Base-by-base conservation (phyloP, 2,888 invertebrate species). In the Neoaliturus tenellus region DNA sequence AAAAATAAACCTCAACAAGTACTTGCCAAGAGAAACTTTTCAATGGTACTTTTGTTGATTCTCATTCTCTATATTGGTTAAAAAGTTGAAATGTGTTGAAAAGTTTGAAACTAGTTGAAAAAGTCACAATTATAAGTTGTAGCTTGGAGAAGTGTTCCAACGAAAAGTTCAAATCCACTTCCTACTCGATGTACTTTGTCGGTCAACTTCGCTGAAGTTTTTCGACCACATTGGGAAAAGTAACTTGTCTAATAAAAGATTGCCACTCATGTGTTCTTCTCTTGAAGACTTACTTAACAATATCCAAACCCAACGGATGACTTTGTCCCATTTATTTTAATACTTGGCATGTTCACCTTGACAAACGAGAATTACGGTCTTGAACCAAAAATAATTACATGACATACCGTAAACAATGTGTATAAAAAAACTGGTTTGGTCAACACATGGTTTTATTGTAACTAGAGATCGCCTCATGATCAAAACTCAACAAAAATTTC, bases 31-130 rank as follows among this genome's bases (percentile, higher is more conserved):
- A n/a, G n/a, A 55, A 55, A 62, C 28, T 62, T 62, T 62, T 62
- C 62, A 62, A 62, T 28, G 17, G 31, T 31, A 12, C 62, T 62
- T 31, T 0, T 17, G 14, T 62, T 31, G 51, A 23, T 25, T 55
- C 5, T 55, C 4, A 55, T 62, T 62, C 62, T 31, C 62, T 31
- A 14, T n/a, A 31, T 48, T 48, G 51, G 17, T 71, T 28, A 0
- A 20, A 82, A 44, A 41, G 62, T 71, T 14, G 58, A 58, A 80
- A 55, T 55, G 20, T 80, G 35, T 28, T 51, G 44, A 44, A 20
- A 48, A 51, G 41, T 48, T 80, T 41, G n/a, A 44, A 31, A 17
- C n/a, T 20, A n/a, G 31, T 48, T 6, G 62, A 31, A 31, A 62
- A 62, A 62, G 14, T 62, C 31, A 62, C 62, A 62, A 62, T 62